phyloP scores from a whole-genome alignment of 2,888 invertebrate species.

The Cheilosia grossa region DNA sequence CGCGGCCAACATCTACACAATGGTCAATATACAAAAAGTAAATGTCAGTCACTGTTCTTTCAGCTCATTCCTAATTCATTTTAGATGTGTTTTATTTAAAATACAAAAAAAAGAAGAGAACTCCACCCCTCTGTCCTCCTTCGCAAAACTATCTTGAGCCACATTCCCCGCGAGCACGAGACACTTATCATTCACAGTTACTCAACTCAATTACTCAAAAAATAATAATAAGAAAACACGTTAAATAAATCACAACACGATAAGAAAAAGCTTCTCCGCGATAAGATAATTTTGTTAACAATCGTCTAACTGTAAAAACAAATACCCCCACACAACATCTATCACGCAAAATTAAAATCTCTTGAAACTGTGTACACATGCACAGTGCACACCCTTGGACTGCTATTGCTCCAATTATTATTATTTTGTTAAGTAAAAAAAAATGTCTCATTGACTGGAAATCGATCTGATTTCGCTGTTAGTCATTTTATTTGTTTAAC shows the following conservation, averaged over 20 bases:
- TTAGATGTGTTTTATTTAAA: too few species aligned
- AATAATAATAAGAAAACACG: background rate
- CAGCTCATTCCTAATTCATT: too few species aligned
- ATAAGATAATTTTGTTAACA: constrained; percentile 61
- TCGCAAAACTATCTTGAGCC: background rate
- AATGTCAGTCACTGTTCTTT: too few species aligned
- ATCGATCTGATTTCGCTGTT: constrained; percentile 20
- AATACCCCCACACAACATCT: constrained; percentile 32
- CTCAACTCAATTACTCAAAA: background rate
- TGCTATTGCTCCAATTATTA: background rate
- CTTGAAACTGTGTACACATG: background rate
- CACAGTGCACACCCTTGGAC: background rate
- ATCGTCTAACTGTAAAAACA: constrained; percentile 46
- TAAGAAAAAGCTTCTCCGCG: constrained; percentile 60
- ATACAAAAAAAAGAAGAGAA: too few species aligned
- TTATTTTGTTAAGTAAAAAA: background rate
- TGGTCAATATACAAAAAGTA: too few species aligned
- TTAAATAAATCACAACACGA: constrained; percentile 59
- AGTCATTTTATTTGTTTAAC: constrained; percentile 10
- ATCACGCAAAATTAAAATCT: constrained; percentile 1
- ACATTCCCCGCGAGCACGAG: background rate
- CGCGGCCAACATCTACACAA: too few species aligned
- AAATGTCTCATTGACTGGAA: constrained; percentile 14
- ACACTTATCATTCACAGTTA: constrained; percentile 34
- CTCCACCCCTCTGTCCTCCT: background rate